Evolutionary conservation across 2,888 invertebrate species (phyloP).

Genomic region (Catocala sponsa): DNA sequence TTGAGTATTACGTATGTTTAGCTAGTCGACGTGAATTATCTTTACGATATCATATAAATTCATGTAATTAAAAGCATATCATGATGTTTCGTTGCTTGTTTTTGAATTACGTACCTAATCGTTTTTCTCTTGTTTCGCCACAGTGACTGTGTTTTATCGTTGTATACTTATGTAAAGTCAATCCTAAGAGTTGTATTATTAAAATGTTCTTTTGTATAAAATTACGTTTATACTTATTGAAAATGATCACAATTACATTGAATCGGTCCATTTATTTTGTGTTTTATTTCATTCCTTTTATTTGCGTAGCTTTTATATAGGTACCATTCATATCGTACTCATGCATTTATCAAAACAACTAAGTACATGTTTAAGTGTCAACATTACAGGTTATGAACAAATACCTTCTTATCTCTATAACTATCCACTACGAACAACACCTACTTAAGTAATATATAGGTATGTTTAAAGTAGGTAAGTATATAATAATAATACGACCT

Average conservation of each 20-base stretch:
- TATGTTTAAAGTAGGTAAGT: too few species aligned
- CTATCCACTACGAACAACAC: too few species aligned
- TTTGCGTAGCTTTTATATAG: slow-evolving; percentile 13
- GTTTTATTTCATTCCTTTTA: slow-evolving; percentile 69
- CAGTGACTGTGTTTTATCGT: slow-evolving; percentile 62
- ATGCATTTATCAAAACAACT: not conserved
- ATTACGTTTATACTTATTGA: slow-evolving; percentile 55
- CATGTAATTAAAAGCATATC: slow-evolving; percentile 39
- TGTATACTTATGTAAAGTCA: slow-evolving; percentile 51
- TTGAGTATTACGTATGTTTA: slow-evolving; percentile 54
- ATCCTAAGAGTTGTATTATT: slow-evolving; percentile 51
- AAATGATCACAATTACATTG: slow-evolving; percentile 75
- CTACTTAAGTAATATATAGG: too few species aligned
- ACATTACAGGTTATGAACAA: too few species aligned
- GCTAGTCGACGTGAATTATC: slow-evolving; percentile 62
- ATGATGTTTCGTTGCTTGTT: slow-evolving; percentile 43
- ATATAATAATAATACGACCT: too few species aligned
- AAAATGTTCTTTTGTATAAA: slow-evolving; percentile 63
- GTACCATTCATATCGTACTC: slow-evolving; percentile 12
- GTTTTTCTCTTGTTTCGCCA: slow-evolving; percentile 52
- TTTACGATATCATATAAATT: slow-evolving; percentile 42
- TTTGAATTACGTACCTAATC: slow-evolving; percentile 42
- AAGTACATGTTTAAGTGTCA: not conserved
- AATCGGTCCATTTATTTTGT: slow-evolving; percentile 73
- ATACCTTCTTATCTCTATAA: too few species aligned